Evolutionary conservation across 2,113 vertebrate genomes (phyloP).

Genomic region (Scomber japonicus): DNA sequence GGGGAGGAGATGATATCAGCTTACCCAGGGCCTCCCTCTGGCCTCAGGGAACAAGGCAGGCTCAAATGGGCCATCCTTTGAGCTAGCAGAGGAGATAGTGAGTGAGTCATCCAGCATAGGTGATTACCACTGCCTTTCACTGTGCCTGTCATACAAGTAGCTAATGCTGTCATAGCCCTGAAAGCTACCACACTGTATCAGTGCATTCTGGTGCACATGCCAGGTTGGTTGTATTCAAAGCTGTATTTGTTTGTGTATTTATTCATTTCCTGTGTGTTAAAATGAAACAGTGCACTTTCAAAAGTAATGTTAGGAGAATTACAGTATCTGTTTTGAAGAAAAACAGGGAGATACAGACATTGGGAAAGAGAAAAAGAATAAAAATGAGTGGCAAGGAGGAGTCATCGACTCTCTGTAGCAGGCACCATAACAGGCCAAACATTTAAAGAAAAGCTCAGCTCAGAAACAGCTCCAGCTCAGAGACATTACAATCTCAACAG

Average conservation of each 20-base stretch:
- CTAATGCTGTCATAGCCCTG: conserved; percentile 41
- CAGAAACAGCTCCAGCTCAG: conserved; percentile 20
- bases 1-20: conserved; percentile 44
- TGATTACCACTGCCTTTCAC: conserved; percentile 53
- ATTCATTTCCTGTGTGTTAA: not conserved
- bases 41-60: conserved; percentile 53
- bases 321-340: conserved; percentile 16
- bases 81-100: conserved; percentile 38
- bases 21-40: conserved; percentile 65
- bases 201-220: not conserved
- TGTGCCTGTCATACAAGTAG: conserved; percentile 31
- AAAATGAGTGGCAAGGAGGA: conserved; percentile 42
- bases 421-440: conserved; percentile 26
- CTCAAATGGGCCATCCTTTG: conserved; percentile 62
- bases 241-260: conserved; percentile 6
- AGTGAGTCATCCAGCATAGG: conserved; percentile 66
- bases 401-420: conserved; percentile 11
- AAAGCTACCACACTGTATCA: conserved; percentile 5
- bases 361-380: conserved; percentile 28
- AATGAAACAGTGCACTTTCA: conserved; percentile 22
- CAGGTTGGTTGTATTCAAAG: conserved; percentile 6
- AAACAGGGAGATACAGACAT: not conserved
- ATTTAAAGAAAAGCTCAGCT: conserved; percentile 36
- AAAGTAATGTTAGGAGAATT: conserved; percentile 33
- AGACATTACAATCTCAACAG: conserved; percentile 57